Conservation (phyloP, 92 coral and sea anemone genomes). For the Hydrozoanthus gracilis region DNA sequence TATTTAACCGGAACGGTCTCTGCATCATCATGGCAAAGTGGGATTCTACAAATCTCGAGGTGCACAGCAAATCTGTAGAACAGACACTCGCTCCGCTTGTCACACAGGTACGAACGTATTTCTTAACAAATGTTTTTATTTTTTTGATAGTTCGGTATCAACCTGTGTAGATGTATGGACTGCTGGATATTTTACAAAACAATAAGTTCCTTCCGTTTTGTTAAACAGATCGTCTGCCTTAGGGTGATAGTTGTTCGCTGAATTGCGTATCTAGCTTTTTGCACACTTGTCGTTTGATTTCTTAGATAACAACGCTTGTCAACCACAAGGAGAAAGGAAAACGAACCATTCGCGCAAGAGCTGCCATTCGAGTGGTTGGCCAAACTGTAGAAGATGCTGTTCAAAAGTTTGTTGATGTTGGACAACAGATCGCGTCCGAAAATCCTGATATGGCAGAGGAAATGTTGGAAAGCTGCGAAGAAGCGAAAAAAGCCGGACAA, state of each 20-base stretch:
- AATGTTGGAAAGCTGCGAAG: slow-evolving; percentile 94
- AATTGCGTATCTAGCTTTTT: slow-evolving; percentile 8
- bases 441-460: slow-evolving; percentile 93
- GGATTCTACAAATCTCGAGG: slow-evolving; percentile 91
- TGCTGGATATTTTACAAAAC: slow-evolving; percentile 10
- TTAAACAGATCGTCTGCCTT: slow-evolving; percentile 18
- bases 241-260: neutral
- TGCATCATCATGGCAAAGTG: slow-evolving; percentile 76
- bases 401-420: slow-evolving; percentile 88
- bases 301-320: slow-evolving; percentile 92
- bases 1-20: slow-evolving; percentile 28
- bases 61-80: slow-evolving; percentile 96
- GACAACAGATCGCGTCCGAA: slow-evolving; percentile 93
- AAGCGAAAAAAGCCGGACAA: slow-evolving; percentile 91
- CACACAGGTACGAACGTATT: slow-evolving; percentile 72
- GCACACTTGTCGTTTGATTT: slow-evolving; percentile 28
- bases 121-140: neutral
- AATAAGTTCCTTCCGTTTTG: slow-evolving; percentile 38
- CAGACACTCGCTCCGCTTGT: slow-evolving; percentile 96
- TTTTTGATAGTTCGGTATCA: neutral
- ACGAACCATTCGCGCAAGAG: slow-evolving; percentile 76
- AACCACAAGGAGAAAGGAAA: slow-evolving; percentile 91
- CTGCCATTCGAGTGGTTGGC: slow-evolving; percentile 87
- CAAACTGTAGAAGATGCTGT: slow-evolving; percentile 84
- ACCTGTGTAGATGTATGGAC: neutral